Conservation (phyloP, 2,113 vertebrate genomes). For the Zosterops pallidus region DNA sequence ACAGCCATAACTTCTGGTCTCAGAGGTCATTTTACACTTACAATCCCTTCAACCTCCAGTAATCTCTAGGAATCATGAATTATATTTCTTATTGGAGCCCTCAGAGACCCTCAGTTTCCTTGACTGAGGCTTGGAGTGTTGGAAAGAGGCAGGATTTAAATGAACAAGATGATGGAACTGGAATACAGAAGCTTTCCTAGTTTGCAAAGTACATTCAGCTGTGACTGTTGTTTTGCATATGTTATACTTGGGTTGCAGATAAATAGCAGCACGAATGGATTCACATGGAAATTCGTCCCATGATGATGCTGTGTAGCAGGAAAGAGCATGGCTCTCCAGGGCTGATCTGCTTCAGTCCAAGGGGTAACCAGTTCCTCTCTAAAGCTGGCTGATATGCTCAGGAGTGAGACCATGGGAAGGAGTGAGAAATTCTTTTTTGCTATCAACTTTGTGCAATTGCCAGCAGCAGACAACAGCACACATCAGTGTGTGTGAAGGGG, state of each 20-base stretch:
- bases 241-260: background rate
- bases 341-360: background rate
- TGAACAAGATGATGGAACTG: rapidly evolving
- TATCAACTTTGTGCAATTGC: background rate
- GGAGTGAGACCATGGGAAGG: background rate
- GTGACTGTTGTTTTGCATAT: background rate
- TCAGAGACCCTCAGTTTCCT: background rate
- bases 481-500: too few relatives aligned
- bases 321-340: background rate
- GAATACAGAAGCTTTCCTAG: background rate
- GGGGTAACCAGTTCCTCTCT: background rate
- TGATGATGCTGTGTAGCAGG: background rate
- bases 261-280: background rate
- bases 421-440: background rate
- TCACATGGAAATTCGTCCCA: background rate
- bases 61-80: background rate
- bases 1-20: background rate
- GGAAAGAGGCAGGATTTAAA: background rate
- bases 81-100: background rate
- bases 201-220: background rate
- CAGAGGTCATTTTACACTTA: background rate
- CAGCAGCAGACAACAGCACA: background rate
- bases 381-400: background rate
- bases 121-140: background rate
- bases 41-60: background rate